Conservation (phyloP, 1,140 invertebrate genomes). For the Odontomachus brunneus region DNA sequence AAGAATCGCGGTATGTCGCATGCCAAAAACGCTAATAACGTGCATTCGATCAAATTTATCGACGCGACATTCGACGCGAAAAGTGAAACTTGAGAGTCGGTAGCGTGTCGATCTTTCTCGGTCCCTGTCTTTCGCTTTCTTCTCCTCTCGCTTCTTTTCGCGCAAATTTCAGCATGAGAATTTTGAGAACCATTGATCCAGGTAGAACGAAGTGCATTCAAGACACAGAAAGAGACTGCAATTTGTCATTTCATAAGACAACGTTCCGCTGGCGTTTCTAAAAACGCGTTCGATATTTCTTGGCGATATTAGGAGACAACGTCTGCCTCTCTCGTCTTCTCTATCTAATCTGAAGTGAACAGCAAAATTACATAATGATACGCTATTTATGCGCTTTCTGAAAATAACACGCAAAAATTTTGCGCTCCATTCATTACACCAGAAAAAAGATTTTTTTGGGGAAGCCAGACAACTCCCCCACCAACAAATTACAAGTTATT, state of each 20-base stretch:
- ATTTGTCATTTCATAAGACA: not conserved
- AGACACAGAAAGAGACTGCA: not conserved
- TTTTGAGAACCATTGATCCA: not conserved
- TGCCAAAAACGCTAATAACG: not conserved
- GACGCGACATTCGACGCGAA: not conserved
- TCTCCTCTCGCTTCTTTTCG: no score
- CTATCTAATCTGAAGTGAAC: no score
- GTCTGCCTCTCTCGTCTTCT: no score
- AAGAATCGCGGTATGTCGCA: not conserved
- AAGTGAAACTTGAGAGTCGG: not conserved
- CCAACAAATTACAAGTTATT: no score
- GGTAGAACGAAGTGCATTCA: not conserved
- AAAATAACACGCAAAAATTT: no score
- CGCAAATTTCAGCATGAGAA: not conserved
- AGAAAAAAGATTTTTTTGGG: no score
- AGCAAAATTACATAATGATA: no score
- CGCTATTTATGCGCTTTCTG: no score
- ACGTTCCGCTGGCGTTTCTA: not conserved
- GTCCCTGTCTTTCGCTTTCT: not conserved
- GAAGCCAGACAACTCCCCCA: no score
- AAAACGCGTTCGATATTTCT: conserved; percentile 4
- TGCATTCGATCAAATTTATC: conserved; percentile 9
- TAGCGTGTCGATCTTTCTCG: no score
- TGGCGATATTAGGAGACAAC: no score
- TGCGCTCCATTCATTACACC: no score